Evolutionary conservation across 2,888 invertebrate genomes (phyloP).

Genomic region (Cancer borealis): DNA sequence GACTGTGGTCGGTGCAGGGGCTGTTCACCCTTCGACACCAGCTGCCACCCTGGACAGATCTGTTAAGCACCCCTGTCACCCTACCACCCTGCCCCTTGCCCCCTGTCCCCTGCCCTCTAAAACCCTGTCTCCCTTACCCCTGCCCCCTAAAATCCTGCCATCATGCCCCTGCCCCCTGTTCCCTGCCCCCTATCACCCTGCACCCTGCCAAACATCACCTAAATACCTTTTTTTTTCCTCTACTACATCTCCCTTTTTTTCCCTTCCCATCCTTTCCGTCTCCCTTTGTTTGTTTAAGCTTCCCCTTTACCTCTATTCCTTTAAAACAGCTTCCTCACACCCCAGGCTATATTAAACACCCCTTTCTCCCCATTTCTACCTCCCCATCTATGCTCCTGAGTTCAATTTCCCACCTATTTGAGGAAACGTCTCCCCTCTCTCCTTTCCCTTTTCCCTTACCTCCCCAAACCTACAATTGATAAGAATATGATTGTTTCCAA

Average conservation of each 20-base stretch:
- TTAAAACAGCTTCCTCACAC: no score
- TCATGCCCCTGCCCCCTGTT: no score
- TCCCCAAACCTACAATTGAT: no score
- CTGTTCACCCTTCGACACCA: slow-evolving; percentile 59
- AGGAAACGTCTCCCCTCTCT: no score
- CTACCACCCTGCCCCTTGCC: background rate
- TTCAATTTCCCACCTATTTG: background rate
- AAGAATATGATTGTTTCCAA: background rate
- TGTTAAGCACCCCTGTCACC: background rate
- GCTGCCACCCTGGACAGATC: background rate
- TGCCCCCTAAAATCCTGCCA: background rate
- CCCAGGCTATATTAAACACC: no score
- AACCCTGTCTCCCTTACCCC: background rate
- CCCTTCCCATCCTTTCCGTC: no score
- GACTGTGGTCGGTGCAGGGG: slow-evolving; percentile 57
- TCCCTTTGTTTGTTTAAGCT: no score
- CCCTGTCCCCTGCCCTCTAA: background rate
- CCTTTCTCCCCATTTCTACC: background rate
- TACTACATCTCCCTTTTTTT: no score
- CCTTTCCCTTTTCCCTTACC: background rate
- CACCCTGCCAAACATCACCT: background rate
- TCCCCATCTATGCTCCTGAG: background rate
- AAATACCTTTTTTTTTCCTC: background rate
- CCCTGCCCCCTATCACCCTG: background rate
- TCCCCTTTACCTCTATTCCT: no score